Evolutionary conservation across 2,888 invertebrate genomes (phyloP).

Genomic region (Rugalucina vietnamica): DNA sequence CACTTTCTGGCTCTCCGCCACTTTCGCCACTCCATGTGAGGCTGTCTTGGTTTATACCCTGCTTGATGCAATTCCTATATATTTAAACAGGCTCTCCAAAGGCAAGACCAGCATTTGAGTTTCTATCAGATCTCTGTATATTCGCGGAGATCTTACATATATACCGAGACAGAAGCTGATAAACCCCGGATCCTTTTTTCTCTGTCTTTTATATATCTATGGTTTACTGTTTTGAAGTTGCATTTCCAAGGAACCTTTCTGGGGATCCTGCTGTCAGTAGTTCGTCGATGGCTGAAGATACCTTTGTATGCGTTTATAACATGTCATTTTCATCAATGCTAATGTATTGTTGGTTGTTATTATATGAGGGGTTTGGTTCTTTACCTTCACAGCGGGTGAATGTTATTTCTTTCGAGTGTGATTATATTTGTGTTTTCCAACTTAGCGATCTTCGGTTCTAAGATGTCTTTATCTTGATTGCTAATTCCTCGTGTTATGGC

Average conservation of each 20-base stretch:
- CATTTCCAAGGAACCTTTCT: background rate
- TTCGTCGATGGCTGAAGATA: background rate
- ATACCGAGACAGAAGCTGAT: slow-evolving; percentile 13
- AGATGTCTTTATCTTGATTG: background rate
- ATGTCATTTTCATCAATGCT: background rate
- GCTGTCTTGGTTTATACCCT: background rate
- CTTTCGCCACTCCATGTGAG: slow-evolving; percentile 50
- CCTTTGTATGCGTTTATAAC: background rate
- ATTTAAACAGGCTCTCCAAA: background rate
- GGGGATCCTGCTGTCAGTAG: background rate
- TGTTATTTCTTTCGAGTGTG: background rate
- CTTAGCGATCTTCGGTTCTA: too few species aligned
- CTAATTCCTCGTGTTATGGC: background rate
- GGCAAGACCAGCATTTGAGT: slow-evolving; percentile 2
- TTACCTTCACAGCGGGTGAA: too few species aligned
- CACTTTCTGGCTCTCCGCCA: slow-evolving; percentile 27
- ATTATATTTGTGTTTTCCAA: background rate
- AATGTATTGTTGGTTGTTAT: background rate
- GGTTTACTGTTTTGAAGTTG: background rate
- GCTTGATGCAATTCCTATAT: slow-evolving; percentile 29
- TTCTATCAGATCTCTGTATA: background rate
- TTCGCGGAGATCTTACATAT: slow-evolving; percentile 7
- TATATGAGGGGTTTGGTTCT: background rate
- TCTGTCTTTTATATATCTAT: background rate
- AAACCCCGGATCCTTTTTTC: background rate